Evolutionary conservation across 2,888 invertebrate genomes (phyloP).

Genomic region (Cephonodes hylas): DNA sequence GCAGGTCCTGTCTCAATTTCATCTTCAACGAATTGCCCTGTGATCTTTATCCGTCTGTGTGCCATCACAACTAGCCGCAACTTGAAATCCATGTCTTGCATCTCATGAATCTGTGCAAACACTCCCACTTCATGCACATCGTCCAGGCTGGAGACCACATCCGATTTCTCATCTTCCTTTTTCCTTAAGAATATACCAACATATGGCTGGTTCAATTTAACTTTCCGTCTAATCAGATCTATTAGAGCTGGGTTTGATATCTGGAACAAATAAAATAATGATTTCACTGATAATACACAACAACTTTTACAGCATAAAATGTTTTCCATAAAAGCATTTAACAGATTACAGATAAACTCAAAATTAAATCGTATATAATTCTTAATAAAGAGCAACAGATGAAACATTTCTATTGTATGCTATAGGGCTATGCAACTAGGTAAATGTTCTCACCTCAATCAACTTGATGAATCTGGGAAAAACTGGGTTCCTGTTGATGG

Average conservation of each 20-base stretch:
- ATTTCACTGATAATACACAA: too few species aligned
- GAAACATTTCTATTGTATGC: too few species aligned
- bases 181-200: slow-evolving; percentile 98
- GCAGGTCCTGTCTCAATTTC: slow-evolving; percentile 82
- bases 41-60: slow-evolving; percentile 92
- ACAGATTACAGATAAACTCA: too few species aligned
- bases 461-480: slow-evolving; percentile 99
- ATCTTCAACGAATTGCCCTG: slow-evolving; percentile 89
- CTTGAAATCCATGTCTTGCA: slow-evolving; percentile 96
- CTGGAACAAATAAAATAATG: slow-evolving; percentile 75
- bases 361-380: too few species aligned
- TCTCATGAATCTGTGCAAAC: slow-evolving; percentile 98
- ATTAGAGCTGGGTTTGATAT: slow-evolving; percentile 92
- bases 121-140: slow-evolving; percentile 96
- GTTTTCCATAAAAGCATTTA: too few species aligned
- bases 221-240: slow-evolving; percentile 94
- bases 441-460: slow-evolving; percentile 86
- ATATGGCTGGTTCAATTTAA: slow-evolving; percentile 97
- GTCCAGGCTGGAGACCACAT: slow-evolving; percentile 89
- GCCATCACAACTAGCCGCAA: slow-evolving; percentile 96
- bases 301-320: too few species aligned
- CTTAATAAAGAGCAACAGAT: too few species aligned
- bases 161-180: slow-evolving; percentile 92
- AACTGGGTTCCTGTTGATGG: slow-evolving; percentile 96
- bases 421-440: too few species aligned